Evolutionary conservation across 2,797 vertebrate genomes (phyloP), one percentile per base, ranked within the genome.

Genomic region (Brachyalestes nurse): DNA sequence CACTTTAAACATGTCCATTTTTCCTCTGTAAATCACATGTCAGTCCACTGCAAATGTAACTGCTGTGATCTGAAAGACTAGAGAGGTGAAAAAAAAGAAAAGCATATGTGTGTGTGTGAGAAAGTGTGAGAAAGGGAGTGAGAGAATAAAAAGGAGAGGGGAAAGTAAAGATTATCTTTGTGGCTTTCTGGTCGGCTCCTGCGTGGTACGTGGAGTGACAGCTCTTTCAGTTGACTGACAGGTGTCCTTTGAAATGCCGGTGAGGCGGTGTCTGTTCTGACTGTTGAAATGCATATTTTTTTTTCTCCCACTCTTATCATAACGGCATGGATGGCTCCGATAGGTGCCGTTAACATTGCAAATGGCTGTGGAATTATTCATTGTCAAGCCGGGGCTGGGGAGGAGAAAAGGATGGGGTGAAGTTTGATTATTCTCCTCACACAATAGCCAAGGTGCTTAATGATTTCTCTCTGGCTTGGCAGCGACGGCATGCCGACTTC

Each of bases 281-380:
- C 97, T 96, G 97, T 99, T 99, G 97, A 99, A 98, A 99, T 99
- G 98, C 97, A 98, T 97, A 99, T 99, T 98, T 96, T 65, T 61
- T 34, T 51, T 23, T 7, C 49, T 34, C 92, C 92, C 92, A 95
- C 96, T 93, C 97, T 99, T 99, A 99, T 99, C 97, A 89, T 97
- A 96, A 97, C 96, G 96, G 96, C 95, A 96, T 94, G 98, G 98
- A 98, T 99, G 97, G 97, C 95, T 96, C 96, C 97, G 98, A 99
- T 99, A 99, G 97, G 95, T 97, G 95, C 96, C 93, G 97, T 99
- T 99, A 99, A 99, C 97, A 99, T 99, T 99, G 97, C 97, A 99
- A 99, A 99, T 99, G 96, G 97, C 96, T 96, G 95, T 95, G 86
- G 97, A 98, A 99, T 99, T 98, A 99, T 99, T 99, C 97, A 99